Percentiles rank a stretch among this genome's conserved stretches.
Conservation (phyloP, 2,113 vertebrate species). For the Apteryx owenii region DNA sequence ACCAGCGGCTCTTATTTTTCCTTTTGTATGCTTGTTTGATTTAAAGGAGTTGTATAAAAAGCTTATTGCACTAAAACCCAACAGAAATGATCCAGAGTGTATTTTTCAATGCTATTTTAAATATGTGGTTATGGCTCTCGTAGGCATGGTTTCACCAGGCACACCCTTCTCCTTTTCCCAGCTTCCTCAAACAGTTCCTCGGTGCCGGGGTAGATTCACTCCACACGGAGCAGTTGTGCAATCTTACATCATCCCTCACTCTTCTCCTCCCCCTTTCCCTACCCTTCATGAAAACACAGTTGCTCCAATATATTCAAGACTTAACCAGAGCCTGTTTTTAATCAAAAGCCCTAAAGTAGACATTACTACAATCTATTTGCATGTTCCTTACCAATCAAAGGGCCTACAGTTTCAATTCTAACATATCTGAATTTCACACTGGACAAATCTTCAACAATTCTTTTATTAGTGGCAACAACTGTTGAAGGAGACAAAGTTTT, state of each 20-base stretch:
- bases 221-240: slow-evolving; percentile 18
- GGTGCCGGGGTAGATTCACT: not conserved
- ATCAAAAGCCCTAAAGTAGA: not conserved
- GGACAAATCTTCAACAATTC: not conserved
- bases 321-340: not conserved
- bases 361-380: not conserved
- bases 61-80: not conserved
- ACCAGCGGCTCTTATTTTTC: not conserved
- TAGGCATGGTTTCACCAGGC: slow-evolving; percentile 27
- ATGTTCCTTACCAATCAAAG: not conserved
- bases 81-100: not conserved
- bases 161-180: slow-evolving; percentile 64
- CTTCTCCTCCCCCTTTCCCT: not conserved
- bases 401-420: not conserved
- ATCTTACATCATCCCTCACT: slow-evolving; percentile 35
- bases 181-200: slow-evolving; percentile 49
- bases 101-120: slow-evolving; percentile 59
- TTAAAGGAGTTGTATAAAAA: not conserved
- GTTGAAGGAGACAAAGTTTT: not conserved
- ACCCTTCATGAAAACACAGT: not conserved
- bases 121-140: slow-evolving; percentile 48
- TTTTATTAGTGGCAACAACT: not conserved
- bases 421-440: not conserved
- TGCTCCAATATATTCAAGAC: not conserved
- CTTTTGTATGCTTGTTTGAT: not conserved